Conservation (phyloP, 2,888 invertebrate species). For the Idaea straminata region DNA sequence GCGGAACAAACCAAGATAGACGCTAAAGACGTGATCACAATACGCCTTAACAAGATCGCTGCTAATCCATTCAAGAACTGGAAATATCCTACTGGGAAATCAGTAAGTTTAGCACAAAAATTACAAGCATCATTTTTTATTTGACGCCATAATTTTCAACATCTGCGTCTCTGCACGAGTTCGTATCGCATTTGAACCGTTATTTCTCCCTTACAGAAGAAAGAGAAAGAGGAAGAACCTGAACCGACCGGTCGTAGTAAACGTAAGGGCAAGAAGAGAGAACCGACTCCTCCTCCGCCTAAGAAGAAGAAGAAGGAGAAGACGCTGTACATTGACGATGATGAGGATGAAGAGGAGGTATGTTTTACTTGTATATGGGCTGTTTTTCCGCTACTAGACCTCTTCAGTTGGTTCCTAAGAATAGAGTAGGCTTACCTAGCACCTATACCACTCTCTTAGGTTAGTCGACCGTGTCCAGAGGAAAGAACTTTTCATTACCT, state of each 20-base stretch:
- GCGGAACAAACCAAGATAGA: slow-evolving; percentile 88
- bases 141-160: too few relatives aligned
- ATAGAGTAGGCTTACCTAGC: too few relatives aligned
- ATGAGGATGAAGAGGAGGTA: slow-evolving; percentile 67
- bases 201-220: slow-evolving; percentile 22
- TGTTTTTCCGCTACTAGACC: neutral
- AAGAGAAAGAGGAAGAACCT: slow-evolving; percentile 45
- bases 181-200: too few relatives aligned
- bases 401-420: too few relatives aligned
- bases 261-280: slow-evolving; percentile 75
- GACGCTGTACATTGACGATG: slow-evolving; percentile 58
- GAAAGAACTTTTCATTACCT: too few relatives aligned
- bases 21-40: slow-evolving; percentile 81
- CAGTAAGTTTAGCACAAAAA: slow-evolving; percentile 34
- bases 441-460: too few relatives aligned
- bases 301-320: slow-evolving; percentile 63
- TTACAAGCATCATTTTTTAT: too few relatives aligned
- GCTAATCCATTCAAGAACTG: slow-evolving; percentile 75
- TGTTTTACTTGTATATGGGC: slow-evolving; percentile 4
- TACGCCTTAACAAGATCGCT: slow-evolving; percentile 83
- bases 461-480: too few relatives aligned
- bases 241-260: slow-evolving; percentile 38
- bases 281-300: slow-evolving; percentile 57
- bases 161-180: too few relatives aligned
- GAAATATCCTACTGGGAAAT: slow-evolving; percentile 60